Conservation (phyloP, 2,797 vertebrate genomes). For the Botia kubotai region DNA sequence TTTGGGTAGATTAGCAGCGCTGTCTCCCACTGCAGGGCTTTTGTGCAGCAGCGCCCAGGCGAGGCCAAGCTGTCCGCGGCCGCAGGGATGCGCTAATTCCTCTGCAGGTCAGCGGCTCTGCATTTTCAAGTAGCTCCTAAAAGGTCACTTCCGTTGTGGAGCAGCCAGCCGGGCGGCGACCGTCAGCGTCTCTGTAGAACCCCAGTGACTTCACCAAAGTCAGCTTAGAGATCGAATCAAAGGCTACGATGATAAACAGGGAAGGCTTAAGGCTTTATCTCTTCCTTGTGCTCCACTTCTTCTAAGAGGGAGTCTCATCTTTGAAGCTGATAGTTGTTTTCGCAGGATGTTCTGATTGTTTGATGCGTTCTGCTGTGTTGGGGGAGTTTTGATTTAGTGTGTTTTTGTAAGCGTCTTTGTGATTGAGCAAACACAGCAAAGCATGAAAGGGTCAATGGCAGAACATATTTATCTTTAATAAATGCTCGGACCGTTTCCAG, state of each 20-base stretch:
- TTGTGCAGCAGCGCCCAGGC: conserved; percentile 78
- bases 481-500: conserved; percentile 48
- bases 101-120: conserved; percentile 75
- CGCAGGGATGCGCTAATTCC: conserved; percentile 79
- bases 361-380: conserved; percentile 37
- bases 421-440: conserved; percentile 54
- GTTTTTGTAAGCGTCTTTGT: conserved; percentile 50
- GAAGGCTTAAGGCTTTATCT: conserved; percentile 57
- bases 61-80: conserved; percentile 80
- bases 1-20: conserved; percentile 82
- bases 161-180: conserved; percentile 36
- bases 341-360: conserved; percentile 55
- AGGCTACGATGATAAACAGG: conserved; percentile 51
- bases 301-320: conserved; percentile 51
- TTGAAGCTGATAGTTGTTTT: conserved; percentile 56
- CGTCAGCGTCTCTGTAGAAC: conserved; percentile 26
- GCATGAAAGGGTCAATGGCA: conserved; percentile 37
- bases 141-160: conserved; percentile 56
- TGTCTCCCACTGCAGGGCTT: conserved; percentile 69
- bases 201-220: conserved; percentile 27
- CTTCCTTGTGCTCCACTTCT: conserved; percentile 48
- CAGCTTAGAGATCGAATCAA: conserved; percentile 49
- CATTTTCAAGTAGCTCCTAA: conserved; percentile 67
- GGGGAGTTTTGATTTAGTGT: conserved; percentile 46
- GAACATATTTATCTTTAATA: conserved; percentile 52